Conservation (phyloP, 2,113 vertebrate genomes). For the Anolis sagrei region DNA sequence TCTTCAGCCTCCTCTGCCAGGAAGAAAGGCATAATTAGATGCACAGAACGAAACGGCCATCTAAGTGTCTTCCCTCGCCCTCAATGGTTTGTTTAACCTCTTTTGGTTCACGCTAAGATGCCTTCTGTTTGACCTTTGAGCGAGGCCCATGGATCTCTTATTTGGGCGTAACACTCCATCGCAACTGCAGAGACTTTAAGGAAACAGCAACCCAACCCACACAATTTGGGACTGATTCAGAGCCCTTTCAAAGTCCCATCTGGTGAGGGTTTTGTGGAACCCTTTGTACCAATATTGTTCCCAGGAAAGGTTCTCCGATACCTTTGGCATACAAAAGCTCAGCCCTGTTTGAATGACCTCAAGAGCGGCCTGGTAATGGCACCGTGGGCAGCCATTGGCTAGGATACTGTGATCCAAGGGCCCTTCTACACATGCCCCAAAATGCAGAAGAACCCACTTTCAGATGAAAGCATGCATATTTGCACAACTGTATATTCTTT, state of each 20-base stretch:
- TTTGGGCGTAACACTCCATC: too few species aligned
- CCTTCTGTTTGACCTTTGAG: neutral
- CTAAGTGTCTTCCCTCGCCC: too few species aligned
- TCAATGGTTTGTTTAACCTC: too few species aligned
- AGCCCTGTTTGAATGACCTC: neutral
- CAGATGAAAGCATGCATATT: too few species aligned
- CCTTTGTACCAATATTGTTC: neutral
- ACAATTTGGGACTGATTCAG: neutral
- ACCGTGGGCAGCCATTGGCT: neutral
- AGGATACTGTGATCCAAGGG: neutral
- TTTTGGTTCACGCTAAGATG: neutral
- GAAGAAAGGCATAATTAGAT: neutral
- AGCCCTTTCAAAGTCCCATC: neutral
- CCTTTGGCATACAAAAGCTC: neutral
- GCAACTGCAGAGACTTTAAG: too few species aligned
- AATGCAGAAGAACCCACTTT: too few species aligned
- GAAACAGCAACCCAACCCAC: neutral
- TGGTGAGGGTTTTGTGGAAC: neutral
- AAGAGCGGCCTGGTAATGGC: neutral
- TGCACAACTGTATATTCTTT: too few species aligned
- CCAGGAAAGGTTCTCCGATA: neutral
- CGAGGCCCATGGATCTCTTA: neutral
- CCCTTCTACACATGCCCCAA: too few species aligned
- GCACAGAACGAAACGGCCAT: too few species aligned
- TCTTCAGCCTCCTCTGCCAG: too few species aligned